Evolutionary conservation across 2,888 invertebrate species (phyloP).

Genomic region (Plagodis pulveraria): DNA sequence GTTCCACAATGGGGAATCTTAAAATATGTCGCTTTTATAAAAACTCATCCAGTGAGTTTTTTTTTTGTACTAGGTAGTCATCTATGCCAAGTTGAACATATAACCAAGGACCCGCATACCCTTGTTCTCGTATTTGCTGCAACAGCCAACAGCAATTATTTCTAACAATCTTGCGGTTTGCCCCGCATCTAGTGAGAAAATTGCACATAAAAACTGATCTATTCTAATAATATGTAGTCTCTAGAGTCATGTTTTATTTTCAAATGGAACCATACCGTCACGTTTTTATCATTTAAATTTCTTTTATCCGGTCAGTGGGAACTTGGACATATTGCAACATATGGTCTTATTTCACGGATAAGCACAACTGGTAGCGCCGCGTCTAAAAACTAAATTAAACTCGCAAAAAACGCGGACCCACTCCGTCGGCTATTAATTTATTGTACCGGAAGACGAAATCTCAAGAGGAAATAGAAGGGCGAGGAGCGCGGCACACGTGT

Average conservation of each 20-base stretch:
- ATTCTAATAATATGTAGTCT: constrained; percentile 62
- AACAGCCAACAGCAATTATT: constrained; percentile 72
- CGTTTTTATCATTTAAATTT: constrained; percentile 46
- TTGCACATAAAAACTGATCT: constrained; percentile 73
- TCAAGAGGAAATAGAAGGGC: constrained; percentile 82
- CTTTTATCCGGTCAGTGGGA: constrained; percentile 65
- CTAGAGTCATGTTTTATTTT: constrained; percentile 40
- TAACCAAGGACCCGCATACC: constrained; percentile 69
- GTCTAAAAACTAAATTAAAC: constrained; percentile 60
- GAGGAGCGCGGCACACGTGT: constrained; percentile 77
- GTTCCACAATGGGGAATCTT: constrained; percentile 70
- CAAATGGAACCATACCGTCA: constrained; percentile 59
- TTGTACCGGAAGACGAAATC: constrained; percentile 83
- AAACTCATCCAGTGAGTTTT: constrained; percentile 56
- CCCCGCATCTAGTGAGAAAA: constrained; percentile 75
- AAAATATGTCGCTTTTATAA: constrained; percentile 68
- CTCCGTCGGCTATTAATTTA: constrained; percentile 74
- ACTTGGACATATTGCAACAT: constrained; percentile 51
- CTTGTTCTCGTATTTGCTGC: constrained; percentile 56
- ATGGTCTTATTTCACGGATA: constrained; percentile 59
- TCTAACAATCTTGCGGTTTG: constrained; percentile 78
- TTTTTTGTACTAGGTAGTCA: constrained; percentile 44
- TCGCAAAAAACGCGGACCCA: constrained; percentile 63
- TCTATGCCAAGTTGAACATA: constrained; percentile 54
- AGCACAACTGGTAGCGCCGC: constrained; percentile 63